Evolutionary conservation across 2,797 vertebrate species (phyloP).

Genomic region (Chrysocyon brachyurus): DNA sequence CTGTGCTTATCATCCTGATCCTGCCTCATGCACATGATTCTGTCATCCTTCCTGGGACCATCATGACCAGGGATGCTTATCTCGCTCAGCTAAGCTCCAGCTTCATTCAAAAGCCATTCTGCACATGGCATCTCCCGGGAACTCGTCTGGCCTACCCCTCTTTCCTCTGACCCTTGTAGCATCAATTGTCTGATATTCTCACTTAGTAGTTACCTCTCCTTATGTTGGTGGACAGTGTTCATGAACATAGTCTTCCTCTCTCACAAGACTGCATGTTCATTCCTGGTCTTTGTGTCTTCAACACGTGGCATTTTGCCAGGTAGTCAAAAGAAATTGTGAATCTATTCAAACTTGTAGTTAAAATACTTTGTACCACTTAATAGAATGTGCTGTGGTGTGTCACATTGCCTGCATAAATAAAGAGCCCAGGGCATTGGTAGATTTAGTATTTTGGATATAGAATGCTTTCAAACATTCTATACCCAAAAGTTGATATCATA

Average conservation of each 20-base stretch:
- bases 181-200: accelerated
- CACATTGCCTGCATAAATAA: neutral
- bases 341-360: neutral
- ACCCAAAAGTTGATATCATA: neutral
- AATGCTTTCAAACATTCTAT: neutral
- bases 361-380: neutral
- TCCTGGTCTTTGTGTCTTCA: neutral
- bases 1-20: neutral
- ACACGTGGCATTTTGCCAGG: too few species aligned
- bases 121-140: neutral
- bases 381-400: neutral
- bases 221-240: accelerated
- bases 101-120: neutral
- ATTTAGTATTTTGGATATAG: neutral
- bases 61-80: too few species aligned
- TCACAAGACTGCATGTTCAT: neutral
- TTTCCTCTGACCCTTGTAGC: neutral
- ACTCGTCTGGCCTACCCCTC: too few species aligned
- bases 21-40: too few species aligned
- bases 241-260: accelerated
- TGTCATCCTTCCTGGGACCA: neutral
- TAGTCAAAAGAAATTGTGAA: neutral
- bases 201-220: too few species aligned
- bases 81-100: neutral
- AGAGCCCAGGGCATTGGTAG: neutral